phyloP scores from a whole-genome alignment of 2,888 invertebrate genomes.

The Agonum fuliginosum region DNA sequence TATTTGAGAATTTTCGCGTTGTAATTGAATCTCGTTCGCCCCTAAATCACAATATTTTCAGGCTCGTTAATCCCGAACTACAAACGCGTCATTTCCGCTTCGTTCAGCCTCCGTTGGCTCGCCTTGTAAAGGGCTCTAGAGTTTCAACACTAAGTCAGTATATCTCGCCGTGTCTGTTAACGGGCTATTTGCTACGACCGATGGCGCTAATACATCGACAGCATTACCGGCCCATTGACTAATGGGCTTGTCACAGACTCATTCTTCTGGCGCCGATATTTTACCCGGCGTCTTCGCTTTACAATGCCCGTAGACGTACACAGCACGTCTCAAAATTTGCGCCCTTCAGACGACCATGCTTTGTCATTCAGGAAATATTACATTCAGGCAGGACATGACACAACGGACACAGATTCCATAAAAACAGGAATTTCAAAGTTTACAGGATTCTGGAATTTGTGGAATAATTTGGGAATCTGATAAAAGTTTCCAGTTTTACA shows the following conservation, averaged over 20 bases:
- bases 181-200: slow-evolving; percentile 47
- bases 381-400: no score
- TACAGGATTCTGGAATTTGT: no score
- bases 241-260: slow-evolving; percentile 32
- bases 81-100: slow-evolving; percentile 27
- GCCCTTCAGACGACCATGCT: no score
- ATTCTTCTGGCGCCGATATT: slow-evolving; percentile 47
- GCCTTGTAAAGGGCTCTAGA: not conserved
- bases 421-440: no score
- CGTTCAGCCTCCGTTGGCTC: not conserved
- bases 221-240: slow-evolving; percentile 40
- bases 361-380: no score
- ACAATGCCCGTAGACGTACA: no score
- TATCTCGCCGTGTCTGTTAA: slow-evolving; percentile 41
- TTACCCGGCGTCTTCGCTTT: slow-evolving; percentile 28
- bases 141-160: no score
- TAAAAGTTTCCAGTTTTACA: no score
- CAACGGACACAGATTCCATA: no score
- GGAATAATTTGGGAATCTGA: no score
- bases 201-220: slow-evolving; percentile 48
- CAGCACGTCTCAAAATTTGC: no score
- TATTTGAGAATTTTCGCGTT: slow-evolving; percentile 15
- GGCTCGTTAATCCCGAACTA: slow-evolving; percentile 41
- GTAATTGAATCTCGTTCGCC: slow-evolving; percentile 23
- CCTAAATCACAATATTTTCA: slow-evolving; percentile 43